Evolutionary conservation across 2,888 invertebrate species (phyloP).

Genomic region (Andrena fulva): DNA sequence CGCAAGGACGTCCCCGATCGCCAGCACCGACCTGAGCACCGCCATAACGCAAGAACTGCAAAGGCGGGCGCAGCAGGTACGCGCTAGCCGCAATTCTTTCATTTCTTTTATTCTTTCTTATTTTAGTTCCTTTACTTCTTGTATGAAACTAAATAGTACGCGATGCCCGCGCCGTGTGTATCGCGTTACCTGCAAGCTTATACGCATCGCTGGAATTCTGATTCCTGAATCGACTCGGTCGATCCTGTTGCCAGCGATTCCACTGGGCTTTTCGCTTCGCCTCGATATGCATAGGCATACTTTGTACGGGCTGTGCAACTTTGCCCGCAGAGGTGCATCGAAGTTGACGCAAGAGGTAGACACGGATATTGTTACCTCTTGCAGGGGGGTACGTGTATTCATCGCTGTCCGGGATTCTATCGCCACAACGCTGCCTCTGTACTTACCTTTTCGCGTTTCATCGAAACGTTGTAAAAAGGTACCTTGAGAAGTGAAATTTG

Average conservation of each 20-base stretch:
- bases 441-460: neutral
- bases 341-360: too few species aligned
- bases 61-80: conserved; percentile 88
- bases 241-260: neutral
- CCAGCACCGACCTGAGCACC: conserved; percentile 87
- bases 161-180: conserved; percentile 4
- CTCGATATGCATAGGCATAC: neutral
- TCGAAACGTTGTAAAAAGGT: neutral
- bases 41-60: conserved; percentile 90
- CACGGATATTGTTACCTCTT: too few species aligned
- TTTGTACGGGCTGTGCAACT: neutral
- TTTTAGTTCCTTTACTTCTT: neutral
- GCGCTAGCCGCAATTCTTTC: neutral
- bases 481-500: neutral
- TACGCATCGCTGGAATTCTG: conserved; percentile 11
- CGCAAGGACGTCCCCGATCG: conserved; percentile 74
- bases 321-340: too few species aligned
- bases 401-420: neutral
- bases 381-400: too few species aligned
- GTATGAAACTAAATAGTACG: neutral
- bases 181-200: conserved; percentile 27
- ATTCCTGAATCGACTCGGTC: neutral
- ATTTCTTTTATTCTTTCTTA: neutral
- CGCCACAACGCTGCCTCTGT: neutral
- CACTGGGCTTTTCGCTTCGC: too few species aligned